Conservation (phyloP, 2,888 invertebrate genomes). For the Melieria crassipennis region DNA sequence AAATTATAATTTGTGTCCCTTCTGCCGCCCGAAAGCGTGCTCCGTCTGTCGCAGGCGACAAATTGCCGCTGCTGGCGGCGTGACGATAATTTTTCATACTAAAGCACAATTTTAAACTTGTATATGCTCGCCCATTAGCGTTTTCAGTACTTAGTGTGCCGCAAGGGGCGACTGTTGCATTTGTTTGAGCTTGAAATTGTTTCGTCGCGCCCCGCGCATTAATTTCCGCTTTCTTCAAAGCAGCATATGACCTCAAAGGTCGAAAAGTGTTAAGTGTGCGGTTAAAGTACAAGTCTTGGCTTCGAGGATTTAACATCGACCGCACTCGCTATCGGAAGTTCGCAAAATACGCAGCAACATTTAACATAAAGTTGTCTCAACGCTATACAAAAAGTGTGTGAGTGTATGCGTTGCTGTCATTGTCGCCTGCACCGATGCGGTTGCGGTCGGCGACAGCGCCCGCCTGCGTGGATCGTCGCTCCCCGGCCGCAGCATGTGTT, state of each 20-base stretch:
- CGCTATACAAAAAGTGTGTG: no score
- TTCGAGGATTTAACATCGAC: no score
- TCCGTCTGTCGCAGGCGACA: neutral
- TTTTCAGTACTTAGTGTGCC: conserved; percentile 33
- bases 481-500: conserved; percentile 44
- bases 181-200: neutral
- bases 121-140: conserved; percentile 21
- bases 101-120: conserved; percentile 16
- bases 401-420: neutral
- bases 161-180: conserved; percentile 28
- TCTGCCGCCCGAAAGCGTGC: neutral
- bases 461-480: no score
- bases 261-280: no score
- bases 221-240: conserved; percentile 1
- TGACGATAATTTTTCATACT: conserved; percentile 1
- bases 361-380: no score
- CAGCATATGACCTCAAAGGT: no score
- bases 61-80: no score
- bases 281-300: no score
- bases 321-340: no score
- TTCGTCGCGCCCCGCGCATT: no score
- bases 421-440: neutral
- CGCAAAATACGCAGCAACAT: no score
- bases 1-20: neutral
- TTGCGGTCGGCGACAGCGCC: no score